These are phyloP conservation scores for Equus przewalskii DNA, from an alignment of 2,113 vertebrate genomes.

Conservation along the genomic window DNA sequence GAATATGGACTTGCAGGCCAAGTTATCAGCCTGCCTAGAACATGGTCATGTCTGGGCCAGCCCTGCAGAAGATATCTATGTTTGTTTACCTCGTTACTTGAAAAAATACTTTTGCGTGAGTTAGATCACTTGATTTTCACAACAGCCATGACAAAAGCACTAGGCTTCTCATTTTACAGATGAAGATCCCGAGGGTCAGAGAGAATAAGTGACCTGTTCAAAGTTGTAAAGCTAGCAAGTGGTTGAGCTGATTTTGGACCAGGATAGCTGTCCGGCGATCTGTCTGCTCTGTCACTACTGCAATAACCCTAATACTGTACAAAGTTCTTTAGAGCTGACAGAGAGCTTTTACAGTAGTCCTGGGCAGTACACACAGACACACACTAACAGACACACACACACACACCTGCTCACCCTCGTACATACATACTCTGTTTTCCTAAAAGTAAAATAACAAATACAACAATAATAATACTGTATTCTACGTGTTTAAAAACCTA, in stretches of 20 bases:
- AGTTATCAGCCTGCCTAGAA: neutral
- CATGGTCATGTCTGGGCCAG: neutral
- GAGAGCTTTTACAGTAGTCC: neutral
- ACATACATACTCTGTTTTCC: neutral
- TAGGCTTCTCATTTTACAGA: neutral
- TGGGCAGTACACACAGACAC: neutral
- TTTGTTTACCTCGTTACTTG: neutral
- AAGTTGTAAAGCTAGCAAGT: neutral
- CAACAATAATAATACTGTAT: neutral
- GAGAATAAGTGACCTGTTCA: neutral
- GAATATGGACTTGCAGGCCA: neutral
- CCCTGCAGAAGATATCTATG: neutral
- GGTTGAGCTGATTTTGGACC: neutral
- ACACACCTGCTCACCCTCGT: neutral
- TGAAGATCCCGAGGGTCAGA: neutral
- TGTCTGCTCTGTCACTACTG: neutral
- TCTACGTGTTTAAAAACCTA: conserved; percentile 47
- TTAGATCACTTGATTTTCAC: conserved; percentile 12
- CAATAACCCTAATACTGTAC: neutral
- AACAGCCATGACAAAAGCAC: neutral
- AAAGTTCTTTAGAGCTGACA: neutral
- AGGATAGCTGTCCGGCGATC: neutral
- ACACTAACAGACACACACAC: neutral
- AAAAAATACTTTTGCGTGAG: conserved; percentile 2
- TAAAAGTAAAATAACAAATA: neutral